phyloP scores from a whole-genome alignment of 2,113 vertebrate species.

The Neodon shergylaensis region DNA sequence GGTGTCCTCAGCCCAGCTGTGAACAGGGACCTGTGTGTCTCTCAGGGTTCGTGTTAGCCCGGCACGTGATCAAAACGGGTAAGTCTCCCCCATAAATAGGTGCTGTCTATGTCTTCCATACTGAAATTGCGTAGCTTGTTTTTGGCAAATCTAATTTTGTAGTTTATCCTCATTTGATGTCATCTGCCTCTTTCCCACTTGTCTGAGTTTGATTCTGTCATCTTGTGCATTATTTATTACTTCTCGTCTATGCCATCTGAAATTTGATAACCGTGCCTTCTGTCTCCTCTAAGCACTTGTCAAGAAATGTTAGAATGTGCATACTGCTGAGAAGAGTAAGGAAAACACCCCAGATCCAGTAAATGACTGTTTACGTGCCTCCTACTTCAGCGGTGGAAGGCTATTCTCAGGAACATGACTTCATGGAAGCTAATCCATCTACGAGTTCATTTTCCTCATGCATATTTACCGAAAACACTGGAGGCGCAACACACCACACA shows the following conservation, averaged over 20 bases:
- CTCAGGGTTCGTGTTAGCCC: not conserved
- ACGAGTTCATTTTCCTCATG: not conserved
- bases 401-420: slow-evolving; percentile 44
- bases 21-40: not conserved
- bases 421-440: slow-evolving; percentile 52
- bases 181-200: slow-evolving; percentile 41
- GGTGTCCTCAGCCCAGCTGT: not conserved
- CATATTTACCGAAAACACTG: slow-evolving; percentile 51
- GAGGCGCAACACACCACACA: not conserved
- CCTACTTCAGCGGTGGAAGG: not conserved
- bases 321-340: slow-evolving; percentile 39
- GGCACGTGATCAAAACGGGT: slow-evolving; percentile 22
- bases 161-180: slow-evolving; percentile 45
- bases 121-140: not conserved
- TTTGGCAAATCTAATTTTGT: slow-evolving; percentile 16
- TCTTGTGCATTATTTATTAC: slow-evolving; percentile 70
- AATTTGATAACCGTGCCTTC: slow-evolving; percentile 67
- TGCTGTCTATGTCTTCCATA: not conserved
- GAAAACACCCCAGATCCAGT: slow-evolving; percentile 26
- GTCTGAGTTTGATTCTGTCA: slow-evolving; percentile 53
- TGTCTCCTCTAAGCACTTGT: slow-evolving; percentile 69
- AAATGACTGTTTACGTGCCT: slow-evolving; percentile 38
- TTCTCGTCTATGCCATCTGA: slow-evolving; percentile 59
- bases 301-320: slow-evolving; percentile 63
- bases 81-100: not conserved